These are phyloP conservation scores for Rousettus madagascariensis DNA, from an alignment of 2,797 vertebrate genomes.

Conservation along the genomic window DNA sequence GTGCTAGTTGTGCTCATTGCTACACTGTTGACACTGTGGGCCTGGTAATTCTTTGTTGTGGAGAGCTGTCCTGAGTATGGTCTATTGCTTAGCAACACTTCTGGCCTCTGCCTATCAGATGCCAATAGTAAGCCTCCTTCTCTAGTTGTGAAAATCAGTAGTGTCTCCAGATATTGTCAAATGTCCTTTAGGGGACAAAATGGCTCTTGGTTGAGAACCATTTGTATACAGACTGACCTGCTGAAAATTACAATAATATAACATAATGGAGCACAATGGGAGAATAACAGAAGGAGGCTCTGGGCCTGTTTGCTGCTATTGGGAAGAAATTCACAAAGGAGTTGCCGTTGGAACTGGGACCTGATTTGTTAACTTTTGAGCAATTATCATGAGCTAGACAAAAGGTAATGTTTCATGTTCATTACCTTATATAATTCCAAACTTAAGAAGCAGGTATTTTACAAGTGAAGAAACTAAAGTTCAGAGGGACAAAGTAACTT, in stretches of 20 bases:
- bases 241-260: background rate
- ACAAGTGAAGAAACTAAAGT: slow-evolving; percentile 25
- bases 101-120: background rate
- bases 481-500: background rate
- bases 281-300: background rate
- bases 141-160: background rate
- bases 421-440: background rate
- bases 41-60: background rate
- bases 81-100: background rate
- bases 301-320: background rate
- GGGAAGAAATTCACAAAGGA: background rate
- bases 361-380: slow-evolving; percentile 29
- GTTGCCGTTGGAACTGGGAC: background rate
- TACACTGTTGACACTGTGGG: background rate
- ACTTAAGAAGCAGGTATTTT: slow-evolving; percentile 16
- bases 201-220: background rate
- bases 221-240: background rate
- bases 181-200: background rate
- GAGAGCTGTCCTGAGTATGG: background rate
- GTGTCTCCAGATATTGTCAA: background rate
- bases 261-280: background rate
- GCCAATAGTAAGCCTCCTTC: background rate
- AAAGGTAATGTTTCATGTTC: background rate
- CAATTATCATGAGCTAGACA: slow-evolving; percentile 14
- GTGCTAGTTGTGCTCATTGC: background rate